A percentile compares a stretch with the other conserved stretches of the same genome.
These are phyloP conservation scores for Sus cebifrons DNA, from an alignment of 2,797 vertebrate species.

Conservation along the genomic window DNA sequence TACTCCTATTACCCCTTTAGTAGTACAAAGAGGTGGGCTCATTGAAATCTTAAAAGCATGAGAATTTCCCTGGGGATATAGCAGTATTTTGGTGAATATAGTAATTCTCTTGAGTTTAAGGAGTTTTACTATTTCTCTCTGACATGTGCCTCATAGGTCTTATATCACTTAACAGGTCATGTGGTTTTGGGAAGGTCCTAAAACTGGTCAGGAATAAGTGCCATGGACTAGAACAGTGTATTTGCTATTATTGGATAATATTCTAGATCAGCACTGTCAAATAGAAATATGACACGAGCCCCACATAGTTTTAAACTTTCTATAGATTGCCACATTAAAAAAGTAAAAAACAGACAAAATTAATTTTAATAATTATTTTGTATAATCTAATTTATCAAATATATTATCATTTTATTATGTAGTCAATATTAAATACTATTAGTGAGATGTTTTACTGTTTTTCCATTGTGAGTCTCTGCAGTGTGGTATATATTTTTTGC, in stretches of 20 bases:
- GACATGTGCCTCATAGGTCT: constrained; percentile 14
- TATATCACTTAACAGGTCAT: neutral
- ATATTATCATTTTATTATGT: constrained; percentile 46
- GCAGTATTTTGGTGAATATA: constrained; percentile 8
- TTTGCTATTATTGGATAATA: neutral
- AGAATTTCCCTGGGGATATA: constrained; percentile 30
- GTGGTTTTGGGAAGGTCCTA: constrained; percentile 48
- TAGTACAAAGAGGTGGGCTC: neutral
- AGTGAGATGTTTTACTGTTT: constrained; percentile 52
- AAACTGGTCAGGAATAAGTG: constrained; percentile 64
- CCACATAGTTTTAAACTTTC: constrained; percentile 23
- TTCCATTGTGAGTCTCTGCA: neutral
- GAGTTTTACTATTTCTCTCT: constrained; percentile 54
- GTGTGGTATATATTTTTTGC: constrained; percentile 1
- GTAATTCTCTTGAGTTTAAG: constrained; percentile 47
- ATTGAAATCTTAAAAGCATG: constrained; percentile 2
- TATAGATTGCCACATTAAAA: constrained; percentile 40
- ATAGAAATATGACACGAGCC: constrained; percentile 8
- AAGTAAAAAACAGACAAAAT: constrained; percentile 35
- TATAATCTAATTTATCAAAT: neutral
- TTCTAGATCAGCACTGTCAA: constrained; percentile 33
- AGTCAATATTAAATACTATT: constrained; percentile 53
- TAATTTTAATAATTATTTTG: constrained; percentile 63
- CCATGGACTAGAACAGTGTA: neutral
- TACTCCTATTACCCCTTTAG: neutral